phyloP scores from a whole-genome alignment of 2,113 vertebrate species.

The Clarias macrocephalus region DNA sequence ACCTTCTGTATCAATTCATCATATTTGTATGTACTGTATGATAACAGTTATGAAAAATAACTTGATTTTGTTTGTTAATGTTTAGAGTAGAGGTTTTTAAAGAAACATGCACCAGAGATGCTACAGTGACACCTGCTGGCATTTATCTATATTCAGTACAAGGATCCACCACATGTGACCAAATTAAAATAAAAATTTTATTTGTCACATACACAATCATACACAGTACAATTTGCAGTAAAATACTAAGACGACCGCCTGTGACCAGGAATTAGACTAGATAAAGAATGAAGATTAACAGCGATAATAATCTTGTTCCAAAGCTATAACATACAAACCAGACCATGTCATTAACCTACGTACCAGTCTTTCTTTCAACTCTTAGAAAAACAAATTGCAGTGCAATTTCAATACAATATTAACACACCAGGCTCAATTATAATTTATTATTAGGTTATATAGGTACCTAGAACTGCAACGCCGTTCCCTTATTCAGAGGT shows the following conservation, averaged over 20 bases:
- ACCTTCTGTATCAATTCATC: not conserved
- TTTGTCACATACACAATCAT: too few species aligned
- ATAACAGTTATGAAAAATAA: not conserved
- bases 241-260: not conserved
- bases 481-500: not conserved
- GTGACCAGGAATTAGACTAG: not conserved
- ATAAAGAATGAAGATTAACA: not conserved
- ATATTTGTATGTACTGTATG: not conserved
- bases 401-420: not conserved
- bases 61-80: conserved; percentile 12
- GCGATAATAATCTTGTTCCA: not conserved
- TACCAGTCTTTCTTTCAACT: not conserved
- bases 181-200: too few species aligned
- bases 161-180: not conserved
- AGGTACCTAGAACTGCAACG: not conserved
- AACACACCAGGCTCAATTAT: not conserved
- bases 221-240: too few species aligned
- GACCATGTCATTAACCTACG: not conserved
- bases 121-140: conserved; percentile 56
- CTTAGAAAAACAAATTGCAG: not conserved
- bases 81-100: not conserved
- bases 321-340: not conserved
- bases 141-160: not conserved
- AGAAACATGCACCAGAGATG: conserved; percentile 15
- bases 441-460: not conserved